These are phyloP conservation scores for Tonatia bakeri DNA, from an alignment of 2,113 vertebrate species.

Conservation along the genomic window DNA sequence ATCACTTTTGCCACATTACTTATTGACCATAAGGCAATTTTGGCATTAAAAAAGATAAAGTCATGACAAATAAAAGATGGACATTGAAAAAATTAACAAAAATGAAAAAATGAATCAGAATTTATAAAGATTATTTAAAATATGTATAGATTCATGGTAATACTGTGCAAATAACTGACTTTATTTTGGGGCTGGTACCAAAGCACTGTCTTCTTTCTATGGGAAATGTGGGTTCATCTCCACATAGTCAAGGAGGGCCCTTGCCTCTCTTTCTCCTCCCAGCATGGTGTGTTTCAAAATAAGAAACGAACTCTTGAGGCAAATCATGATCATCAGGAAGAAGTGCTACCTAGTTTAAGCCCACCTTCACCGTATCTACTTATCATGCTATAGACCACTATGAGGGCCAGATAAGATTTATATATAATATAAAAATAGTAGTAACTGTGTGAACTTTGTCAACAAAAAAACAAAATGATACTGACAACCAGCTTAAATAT, in stretches of 20 bases:
- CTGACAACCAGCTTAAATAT: neutral
- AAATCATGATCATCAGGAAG: neutral
- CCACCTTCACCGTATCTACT: neutral
- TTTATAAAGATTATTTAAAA: neutral
- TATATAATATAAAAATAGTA: neutral
- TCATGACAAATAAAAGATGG: neutral
- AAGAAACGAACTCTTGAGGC: too few species aligned
- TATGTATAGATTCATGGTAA: neutral
- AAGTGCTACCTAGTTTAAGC: neutral
- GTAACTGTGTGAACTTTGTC: neutral
- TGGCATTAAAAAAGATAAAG: neutral
- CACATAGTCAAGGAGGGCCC: neutral
- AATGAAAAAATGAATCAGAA: neutral
- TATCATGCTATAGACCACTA: neutral
- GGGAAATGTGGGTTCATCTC: neutral
- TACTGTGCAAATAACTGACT: neutral
- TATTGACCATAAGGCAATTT: neutral
- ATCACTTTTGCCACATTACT: neutral
- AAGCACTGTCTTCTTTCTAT: neutral
- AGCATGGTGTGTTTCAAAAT: too few species aligned
- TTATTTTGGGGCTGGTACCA: neutral
- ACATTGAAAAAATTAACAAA: neutral
- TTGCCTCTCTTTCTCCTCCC: neutral
- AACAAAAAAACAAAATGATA: neutral
- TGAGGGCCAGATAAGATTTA: neutral